A percentile compares a stretch with the other conserved stretches of the same genome.
Evolutionary conservation across 2,113 vertebrate genomes (phyloP).

Genomic region (Cichladusa arquata): DNA sequence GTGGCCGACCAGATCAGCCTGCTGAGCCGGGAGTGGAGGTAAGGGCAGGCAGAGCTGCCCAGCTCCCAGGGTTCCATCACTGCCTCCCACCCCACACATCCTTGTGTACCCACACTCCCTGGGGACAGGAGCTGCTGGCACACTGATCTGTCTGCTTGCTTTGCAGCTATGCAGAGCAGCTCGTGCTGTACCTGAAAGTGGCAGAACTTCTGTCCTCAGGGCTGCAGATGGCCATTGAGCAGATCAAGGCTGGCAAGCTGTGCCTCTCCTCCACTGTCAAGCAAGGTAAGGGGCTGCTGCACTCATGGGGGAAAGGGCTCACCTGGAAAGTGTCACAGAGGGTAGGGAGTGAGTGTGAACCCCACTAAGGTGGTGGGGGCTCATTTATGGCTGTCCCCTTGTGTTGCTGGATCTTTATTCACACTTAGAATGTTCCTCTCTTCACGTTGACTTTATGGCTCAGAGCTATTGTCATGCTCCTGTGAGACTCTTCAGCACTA

Average conservation of each 20-base stretch:
- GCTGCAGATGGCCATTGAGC: constrained; percentile 85
- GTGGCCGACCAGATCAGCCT: constrained; percentile 95
- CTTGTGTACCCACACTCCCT: fast-evolving
- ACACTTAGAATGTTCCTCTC: background rate
- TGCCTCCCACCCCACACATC: background rate
- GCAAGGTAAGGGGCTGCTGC: constrained; percentile 77
- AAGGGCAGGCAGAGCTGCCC: background rate
- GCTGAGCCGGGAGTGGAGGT: constrained; percentile 94
- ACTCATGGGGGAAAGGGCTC: fast-evolving
- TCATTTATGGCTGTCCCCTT: background rate
- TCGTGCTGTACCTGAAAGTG: constrained; percentile 93
- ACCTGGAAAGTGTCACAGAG: background rate
- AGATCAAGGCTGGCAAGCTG: constrained; percentile 84
- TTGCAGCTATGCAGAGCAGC: constrained; percentile 89
- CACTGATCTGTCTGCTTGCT: background rate
- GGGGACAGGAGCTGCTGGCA: background rate
- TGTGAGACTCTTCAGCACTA: background rate
- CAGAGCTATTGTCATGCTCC: background rate
- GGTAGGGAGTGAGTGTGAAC: background rate
- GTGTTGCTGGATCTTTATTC: background rate
- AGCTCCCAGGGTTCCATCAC: fast-evolving
- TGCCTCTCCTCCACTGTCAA: constrained; percentile 89
- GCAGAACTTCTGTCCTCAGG: constrained; percentile 87
- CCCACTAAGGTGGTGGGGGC: fast-evolving
- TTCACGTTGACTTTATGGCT: background rate